A percentile compares a stretch with the other conserved stretches of the same genome.
These are phyloP conservation scores for Galeruca laticollis DNA, from an alignment of 2,888 invertebrate species.

Conservation along the genomic window DNA sequence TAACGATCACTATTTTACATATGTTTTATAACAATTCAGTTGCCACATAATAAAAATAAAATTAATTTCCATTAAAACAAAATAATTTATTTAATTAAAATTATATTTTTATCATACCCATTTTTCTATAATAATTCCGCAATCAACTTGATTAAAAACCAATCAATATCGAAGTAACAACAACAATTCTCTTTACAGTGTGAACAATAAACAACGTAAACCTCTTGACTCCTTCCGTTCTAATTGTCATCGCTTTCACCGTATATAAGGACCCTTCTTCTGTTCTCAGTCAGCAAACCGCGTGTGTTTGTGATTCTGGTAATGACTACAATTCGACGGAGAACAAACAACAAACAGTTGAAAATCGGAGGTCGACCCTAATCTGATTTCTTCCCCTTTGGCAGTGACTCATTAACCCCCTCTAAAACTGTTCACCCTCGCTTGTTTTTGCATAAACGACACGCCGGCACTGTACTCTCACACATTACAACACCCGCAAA, in stretches of 20 bases:
- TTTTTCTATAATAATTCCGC: too few species aligned
- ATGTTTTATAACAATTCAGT: too few species aligned
- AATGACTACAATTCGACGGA: constrained; percentile 60
- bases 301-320: constrained; percentile 60
- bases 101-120: too few species aligned
- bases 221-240: constrained; percentile 40
- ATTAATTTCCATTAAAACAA: not conserved
- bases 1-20: not conserved
- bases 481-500: constrained; percentile 65
- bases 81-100: too few species aligned
- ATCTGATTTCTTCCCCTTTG: constrained; percentile 67
- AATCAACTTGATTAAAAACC: not conserved
- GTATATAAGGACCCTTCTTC: constrained; percentile 42
- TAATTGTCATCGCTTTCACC: constrained; percentile 33
- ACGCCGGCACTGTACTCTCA: constrained; percentile 55
- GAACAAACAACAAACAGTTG: constrained; percentile 59
- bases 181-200: constrained; percentile 12
- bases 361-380: constrained; percentile 64
- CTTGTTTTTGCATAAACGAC: constrained; percentile 60
- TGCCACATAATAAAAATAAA: too few species aligned
- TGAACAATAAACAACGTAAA: constrained; percentile 32
- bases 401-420: constrained; percentile 67
- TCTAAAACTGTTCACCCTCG: constrained; percentile 55
- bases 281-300: constrained; percentile 54
- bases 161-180: not conserved